phyloP scores from a whole-genome alignment of 2,888 invertebrate species.

The Tipula confusa region DNA sequence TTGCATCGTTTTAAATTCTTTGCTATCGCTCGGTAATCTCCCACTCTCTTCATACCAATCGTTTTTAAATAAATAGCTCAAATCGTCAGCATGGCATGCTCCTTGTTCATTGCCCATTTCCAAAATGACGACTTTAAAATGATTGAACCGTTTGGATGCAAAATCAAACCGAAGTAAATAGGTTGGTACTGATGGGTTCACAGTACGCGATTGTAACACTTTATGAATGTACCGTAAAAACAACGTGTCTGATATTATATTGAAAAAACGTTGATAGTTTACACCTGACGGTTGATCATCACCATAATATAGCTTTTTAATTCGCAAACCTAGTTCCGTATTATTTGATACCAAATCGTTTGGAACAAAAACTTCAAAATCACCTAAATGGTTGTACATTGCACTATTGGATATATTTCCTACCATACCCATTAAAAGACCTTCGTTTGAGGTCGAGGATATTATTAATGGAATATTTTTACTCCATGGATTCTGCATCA shows the following conservation, averaged over 20 bases:
- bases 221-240: conserved; percentile 39
- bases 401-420: not conserved
- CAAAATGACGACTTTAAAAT: conserved; percentile 41
- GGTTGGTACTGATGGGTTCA: conserved; percentile 42
- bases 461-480: conserved; percentile 46
- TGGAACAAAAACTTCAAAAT: not conserved
- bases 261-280: not conserved
- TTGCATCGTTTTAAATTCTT: conserved; percentile 41
- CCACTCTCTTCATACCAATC: conserved; percentile 34
- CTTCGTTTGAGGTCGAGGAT: conserved; percentile 47
- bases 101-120: conserved; percentile 36
- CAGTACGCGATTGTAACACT: conserved; percentile 40
- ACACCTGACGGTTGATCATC: not conserved
- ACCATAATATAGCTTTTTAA: not conserved
- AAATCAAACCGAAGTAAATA: conserved; percentile 48
- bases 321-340: not conserved
- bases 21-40: not conserved
- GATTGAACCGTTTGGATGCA: conserved; percentile 48
- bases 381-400: not conserved
- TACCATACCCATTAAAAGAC: conserved; percentile 37
- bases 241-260: not conserved
- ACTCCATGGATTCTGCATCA: conserved; percentile 47
- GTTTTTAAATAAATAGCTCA: conserved; percentile 48
- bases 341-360: not conserved
- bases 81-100: conserved; percentile 48